A percentile compares a stretch with the other conserved stretches of the same genome.
These are phyloP conservation scores for Puntigrus tetrazona DNA, from an alignment of 2,113 vertebrate genomes.

Conservation along the genomic window DNA sequence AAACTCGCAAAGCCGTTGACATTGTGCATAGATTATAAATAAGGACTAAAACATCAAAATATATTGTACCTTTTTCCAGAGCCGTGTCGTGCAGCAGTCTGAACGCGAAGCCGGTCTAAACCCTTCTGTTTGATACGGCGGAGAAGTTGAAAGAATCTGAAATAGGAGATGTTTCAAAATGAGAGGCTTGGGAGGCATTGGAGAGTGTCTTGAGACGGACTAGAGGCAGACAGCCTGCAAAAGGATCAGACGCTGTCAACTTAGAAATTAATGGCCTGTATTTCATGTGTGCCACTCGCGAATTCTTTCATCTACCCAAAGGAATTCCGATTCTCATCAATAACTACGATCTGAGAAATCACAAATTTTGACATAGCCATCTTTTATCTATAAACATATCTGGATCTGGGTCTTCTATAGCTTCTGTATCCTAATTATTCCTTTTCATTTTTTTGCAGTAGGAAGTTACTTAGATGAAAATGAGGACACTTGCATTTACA, in stretches of 20 bases:
- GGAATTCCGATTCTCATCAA: conserved; percentile 14
- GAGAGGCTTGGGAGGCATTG: conserved; percentile 7
- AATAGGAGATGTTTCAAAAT: background rate
- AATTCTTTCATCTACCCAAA: conserved; percentile 14
- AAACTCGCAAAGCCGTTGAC: no score
- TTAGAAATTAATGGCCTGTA: conserved; percentile 4
- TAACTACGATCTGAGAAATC: conserved; percentile 9
- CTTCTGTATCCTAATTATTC: conserved; percentile 4
- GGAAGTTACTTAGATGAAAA: background rate
- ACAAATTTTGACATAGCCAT: background rate
- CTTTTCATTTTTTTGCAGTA: conserved; percentile 4
- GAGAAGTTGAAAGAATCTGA: conserved; percentile 20
- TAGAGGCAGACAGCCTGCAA: background rate
- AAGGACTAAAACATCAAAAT: no score
- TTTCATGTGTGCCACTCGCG: background rate
- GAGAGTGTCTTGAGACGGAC: background rate
- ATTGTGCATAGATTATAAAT: no score
- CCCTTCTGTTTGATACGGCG: background rate
- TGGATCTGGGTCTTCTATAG: background rate
- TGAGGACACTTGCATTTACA: background rate
- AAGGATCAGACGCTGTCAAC: conserved; percentile 29
- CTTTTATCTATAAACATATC: background rate
- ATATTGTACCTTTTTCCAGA: background rate
- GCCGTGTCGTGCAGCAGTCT: background rate
- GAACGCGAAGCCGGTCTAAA: background rate